A percentile compares a stretch with the other conserved stretches of the same genome.
phyloP scores from a whole-genome alignment of 2,113 vertebrate genomes.

The Drymodes brunneopygia region DNA sequence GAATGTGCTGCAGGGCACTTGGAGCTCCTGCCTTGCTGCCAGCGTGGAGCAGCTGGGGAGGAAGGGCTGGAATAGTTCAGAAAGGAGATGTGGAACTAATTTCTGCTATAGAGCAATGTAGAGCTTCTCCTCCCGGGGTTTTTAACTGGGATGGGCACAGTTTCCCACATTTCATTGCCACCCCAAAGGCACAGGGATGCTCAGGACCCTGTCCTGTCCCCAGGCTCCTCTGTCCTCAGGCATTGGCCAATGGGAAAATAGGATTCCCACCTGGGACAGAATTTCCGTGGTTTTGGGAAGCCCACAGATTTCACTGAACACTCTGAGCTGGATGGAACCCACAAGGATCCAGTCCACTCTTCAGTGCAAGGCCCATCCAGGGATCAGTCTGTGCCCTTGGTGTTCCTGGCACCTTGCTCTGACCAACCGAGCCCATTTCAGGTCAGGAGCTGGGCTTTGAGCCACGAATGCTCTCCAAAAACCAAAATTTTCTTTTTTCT shows the following conservation, averaged over 20 bases:
- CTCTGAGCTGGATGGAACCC: not conserved
- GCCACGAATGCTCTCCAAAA: rapidly evolving
- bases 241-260: rapidly evolving
- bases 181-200: not conserved
- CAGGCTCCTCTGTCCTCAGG: rapidly evolving
- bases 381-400: not conserved
- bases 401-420: not conserved
- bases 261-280: not conserved
- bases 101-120: rapidly evolving
- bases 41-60: not conserved
- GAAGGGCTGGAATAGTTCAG: not conserved
- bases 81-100: not conserved
- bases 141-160: not conserved
- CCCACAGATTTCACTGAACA: not conserved
- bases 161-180: not conserved
- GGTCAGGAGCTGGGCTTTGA: not conserved
- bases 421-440: not conserved
- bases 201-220: not conserved
- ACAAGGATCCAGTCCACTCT: not conserved
- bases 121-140: not conserved
- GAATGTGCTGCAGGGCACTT: not conserved
- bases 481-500: not conserved
- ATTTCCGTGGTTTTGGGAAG: rapidly evolving
- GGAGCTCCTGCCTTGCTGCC: not conserved
- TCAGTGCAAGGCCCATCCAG: not conserved